Evolutionary conservation across 2,113 vertebrate species (phyloP).

Genomic region (Leptosomus discolor): DNA sequence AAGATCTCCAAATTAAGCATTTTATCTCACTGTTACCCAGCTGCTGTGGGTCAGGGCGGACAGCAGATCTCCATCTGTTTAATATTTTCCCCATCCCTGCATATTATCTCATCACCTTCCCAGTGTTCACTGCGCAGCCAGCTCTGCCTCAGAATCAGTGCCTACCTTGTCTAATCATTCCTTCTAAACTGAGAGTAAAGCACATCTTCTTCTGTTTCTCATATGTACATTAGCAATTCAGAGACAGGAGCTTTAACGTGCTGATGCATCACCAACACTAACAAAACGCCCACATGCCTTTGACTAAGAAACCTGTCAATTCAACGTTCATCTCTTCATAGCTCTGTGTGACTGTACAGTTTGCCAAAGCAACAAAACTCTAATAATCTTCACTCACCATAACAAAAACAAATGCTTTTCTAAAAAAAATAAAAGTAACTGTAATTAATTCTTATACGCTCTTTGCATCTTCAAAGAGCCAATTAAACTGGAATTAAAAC

Average conservation of each 20-base stretch:
- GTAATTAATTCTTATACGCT: neutral
- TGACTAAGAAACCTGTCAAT: constrained; percentile 7
- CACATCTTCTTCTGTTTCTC: neutral
- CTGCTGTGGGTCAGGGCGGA: neutral
- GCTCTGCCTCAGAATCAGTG: neutral
- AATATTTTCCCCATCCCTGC: neutral
- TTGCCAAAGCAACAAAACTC: constrained; percentile 20
- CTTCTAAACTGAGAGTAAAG: neutral
- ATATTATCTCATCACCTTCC: neutral
- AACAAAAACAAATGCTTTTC: neutral
- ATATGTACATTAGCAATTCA: neutral
- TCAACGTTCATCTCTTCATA: neutral
- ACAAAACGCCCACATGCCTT: neutral
- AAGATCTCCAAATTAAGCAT: neutral
- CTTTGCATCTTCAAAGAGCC: neutral
- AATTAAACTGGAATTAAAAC: constrained; percentile 30
- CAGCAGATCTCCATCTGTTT: neutral
- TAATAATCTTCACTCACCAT: neutral
- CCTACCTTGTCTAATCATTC: neutral
- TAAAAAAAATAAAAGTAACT: neutral
- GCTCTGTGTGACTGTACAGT: neutral
- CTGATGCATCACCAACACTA: neutral
- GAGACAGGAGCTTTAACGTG: neutral
- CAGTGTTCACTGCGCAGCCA: neutral
- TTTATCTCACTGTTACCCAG: neutral